Base-by-base conservation (phyloP, 2,113 vertebrate genomes). In the Pterophyllum scalare region DNA sequence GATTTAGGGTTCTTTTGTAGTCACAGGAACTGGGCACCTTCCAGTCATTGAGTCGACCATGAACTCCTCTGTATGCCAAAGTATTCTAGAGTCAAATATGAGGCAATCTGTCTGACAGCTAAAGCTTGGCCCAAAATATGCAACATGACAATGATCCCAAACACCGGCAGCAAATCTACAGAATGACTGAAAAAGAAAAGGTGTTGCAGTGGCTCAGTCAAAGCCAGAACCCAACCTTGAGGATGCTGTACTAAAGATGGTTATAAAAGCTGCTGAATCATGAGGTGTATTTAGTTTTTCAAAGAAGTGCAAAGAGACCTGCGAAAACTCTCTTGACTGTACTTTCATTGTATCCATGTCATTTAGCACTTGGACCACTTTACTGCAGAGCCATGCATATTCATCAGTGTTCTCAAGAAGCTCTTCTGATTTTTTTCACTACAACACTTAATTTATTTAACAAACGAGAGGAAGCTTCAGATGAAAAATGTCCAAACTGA, bases 171-270 rank as follows among this genome's bases (percentile, higher is more conserved):
- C 15, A 67, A 28, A 46, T 28, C 8, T 49, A 67, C 22, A 49
- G 64, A 67, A 70, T 70, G 3, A 15, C 64, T 70, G 22, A 70
- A 46, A 67, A 67, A 67, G 64, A 67, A 70, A 46, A 67, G 40
- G 40, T 19, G 40, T 67, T 70, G 40, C 40, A 49, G 19, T 28
- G 64, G 11, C 5, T 6, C 31, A 33, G 35, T 40, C 38, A 40
- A 40, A 12, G 9, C 5, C 64, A 46, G 64, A 67, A n/a, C n/a
- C n/a, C n/a, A n/a, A n/a, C n/a, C n/a, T n/a, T n/a, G n/a, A n/a
- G n/a, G n/a, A n/a, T n/a, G n/a, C n/a, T 40, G 3, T 43, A 12
- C 40, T 43, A 40, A 40, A 40, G 38, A 6, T 43, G 11, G 10
- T 2, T 1, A 1, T 46, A 49, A 22, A 28, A 49, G 8, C 19